Evolutionary conservation across 2,888 invertebrate species (phyloP), one percentile per base, ranked within the genome.

Genomic region (Yponomeuta cagnagella): DNA sequence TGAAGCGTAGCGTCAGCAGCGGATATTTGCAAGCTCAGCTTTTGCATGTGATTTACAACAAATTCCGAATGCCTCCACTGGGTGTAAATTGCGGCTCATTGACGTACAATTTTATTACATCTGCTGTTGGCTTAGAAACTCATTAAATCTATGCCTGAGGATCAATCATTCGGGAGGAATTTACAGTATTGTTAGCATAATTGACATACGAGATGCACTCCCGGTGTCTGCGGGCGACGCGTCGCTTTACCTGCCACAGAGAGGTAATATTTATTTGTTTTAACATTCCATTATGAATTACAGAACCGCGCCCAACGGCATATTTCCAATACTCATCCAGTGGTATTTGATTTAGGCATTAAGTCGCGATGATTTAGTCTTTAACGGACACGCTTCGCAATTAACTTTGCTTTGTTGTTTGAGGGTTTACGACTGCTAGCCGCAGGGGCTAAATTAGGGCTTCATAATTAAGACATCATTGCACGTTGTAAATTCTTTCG

Each of bases 81-180:
- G 10, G 64, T 30, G 64, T 64, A 23, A 64, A 64, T 31, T 65
- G 65, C 30, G 65, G 31, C 33, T 65, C 31, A 65, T 5, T 65
- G 65, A 33, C 65, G 65, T 30, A 65, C 31, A 31, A 65, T 65
- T 23, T 65, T 65, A 65, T 65, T 65, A 30, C 65, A 31, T 33
- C 30, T 33, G 31, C n/a, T 65, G 12, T 31, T 10, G 5, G 65
- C 65, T 65, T 65, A 65, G 65, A 30, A 9, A 33, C 23, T 65
- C 65, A 31, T 65, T 65, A 65, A 30, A 65, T 31, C 65, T 65
- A 33, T 65, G 30, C 31, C 65, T 10, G 30, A 65, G 65, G 65
- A 65, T 31, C 33, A 30, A 65, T 65, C 31, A 65, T 12, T 65
- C 65, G 33, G 6, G 65, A 65, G 8, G 65, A 65, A 65, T 65